Evolutionary conservation across 2,113 vertebrate genomes (phyloP).

Genomic region (Corynorhinus townsendii): DNA sequence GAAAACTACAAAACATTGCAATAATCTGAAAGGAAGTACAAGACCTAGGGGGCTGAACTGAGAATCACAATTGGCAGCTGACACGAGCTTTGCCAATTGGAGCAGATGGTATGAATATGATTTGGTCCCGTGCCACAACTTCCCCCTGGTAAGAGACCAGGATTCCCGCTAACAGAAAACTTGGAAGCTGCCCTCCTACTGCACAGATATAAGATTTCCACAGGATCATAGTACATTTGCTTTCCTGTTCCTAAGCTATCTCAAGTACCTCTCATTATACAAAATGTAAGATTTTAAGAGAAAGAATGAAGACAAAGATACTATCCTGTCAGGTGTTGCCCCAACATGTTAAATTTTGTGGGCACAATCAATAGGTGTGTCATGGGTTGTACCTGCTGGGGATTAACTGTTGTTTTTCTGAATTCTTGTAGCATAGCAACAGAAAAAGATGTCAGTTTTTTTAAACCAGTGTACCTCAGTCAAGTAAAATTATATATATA

Average conservation of each 20-base stretch:
- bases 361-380: not conserved
- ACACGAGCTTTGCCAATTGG: slow-evolving; percentile 56
- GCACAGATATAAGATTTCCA: not conserved
- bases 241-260: not conserved
- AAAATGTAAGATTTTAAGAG: not conserved
- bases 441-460: not conserved
- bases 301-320: not conserved
- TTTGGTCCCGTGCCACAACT: slow-evolving; percentile 61
- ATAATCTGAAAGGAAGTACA: slow-evolving; percentile 56
- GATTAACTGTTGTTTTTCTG: not conserved
- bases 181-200: slow-evolving; percentile 32
- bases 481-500: not conserved
- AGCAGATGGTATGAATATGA: slow-evolving; percentile 68
- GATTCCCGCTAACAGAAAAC: slow-evolving; percentile 24
- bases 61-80: slow-evolving; percentile 67
- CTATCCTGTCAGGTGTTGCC: not conserved
- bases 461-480: not conserved
- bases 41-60: slow-evolving; percentile 22
- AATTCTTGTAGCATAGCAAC: not conserved
- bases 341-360: not conserved
- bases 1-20: slow-evolving; percentile 27
- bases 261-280: not conserved
- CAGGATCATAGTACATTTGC: not conserved
- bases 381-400: not conserved
- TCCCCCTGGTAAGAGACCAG: slow-evolving; percentile 39